Evolutionary conservation across 2,797 vertebrate genomes (phyloP).

Genomic region (Acipenser oxyrinchus): DNA sequence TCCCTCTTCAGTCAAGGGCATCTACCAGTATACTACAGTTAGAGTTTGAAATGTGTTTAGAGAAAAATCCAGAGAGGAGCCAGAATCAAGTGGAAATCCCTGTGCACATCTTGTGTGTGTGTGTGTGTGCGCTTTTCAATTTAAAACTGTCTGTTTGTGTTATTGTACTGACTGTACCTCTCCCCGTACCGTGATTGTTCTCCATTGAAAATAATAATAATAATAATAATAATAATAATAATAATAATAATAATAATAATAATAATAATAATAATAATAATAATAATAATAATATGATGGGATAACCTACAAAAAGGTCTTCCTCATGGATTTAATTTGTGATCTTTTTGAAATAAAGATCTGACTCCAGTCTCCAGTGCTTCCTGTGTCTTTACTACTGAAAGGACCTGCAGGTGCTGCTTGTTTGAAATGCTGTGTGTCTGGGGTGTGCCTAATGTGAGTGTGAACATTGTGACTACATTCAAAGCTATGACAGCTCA

Average conservation of each 20-base stretch:
- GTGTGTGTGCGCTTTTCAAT: constrained; percentile 27
- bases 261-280: too few relatives aligned
- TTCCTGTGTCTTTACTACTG: too few relatives aligned
- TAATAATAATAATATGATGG: constrained; percentile 9
- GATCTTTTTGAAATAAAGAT: constrained; percentile 21
- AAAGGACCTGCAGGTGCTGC: too few relatives aligned
- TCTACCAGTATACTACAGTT: constrained; percentile 4
- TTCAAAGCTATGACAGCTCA: too few relatives aligned
- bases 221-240: too few relatives aligned
- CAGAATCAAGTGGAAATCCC: background rate
- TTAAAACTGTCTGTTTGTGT: constrained; percentile 22
- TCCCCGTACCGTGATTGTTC: constrained; percentile 27
- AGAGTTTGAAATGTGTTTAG: background rate
- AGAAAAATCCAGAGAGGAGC: background rate
- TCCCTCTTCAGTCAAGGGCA: constrained; percentile 14
- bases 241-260: too few relatives aligned
- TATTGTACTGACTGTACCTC: constrained; percentile 22
- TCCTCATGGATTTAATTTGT: constrained; percentile 42
- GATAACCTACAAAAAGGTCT: constrained; percentile 31
- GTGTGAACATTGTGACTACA: too few relatives aligned
- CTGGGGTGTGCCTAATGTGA: too few relatives aligned
- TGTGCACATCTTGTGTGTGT: constrained; percentile 23
- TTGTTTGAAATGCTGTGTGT: too few relatives aligned
- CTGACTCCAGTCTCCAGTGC: too few relatives aligned
- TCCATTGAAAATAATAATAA: constrained; percentile 7